Conservation (phyloP, 2,888 invertebrate species). For the Dryadula phaetusa region DNA sequence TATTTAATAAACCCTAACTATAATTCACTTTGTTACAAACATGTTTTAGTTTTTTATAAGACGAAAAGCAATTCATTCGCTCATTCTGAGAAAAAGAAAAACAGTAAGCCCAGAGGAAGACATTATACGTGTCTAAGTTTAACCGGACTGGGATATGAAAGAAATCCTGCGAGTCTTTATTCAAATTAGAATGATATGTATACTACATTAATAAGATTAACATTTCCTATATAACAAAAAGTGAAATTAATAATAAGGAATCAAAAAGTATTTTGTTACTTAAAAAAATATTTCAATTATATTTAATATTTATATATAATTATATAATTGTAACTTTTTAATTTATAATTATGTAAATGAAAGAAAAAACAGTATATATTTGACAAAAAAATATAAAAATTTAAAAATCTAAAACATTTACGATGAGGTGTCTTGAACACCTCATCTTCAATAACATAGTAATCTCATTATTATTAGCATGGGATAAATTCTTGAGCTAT, state of each 20-base stretch:
- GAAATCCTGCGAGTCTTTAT: conserved; percentile 23
- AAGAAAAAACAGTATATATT: too few relatives aligned
- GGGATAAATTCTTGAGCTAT: background rate
- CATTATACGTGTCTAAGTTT: conserved; percentile 28
- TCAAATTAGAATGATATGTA: conserved; percentile 53
- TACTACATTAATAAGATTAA: conserved; percentile 70
- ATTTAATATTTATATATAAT: too few relatives aligned
- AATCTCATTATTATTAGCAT: conserved; percentile 16
- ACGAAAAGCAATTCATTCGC: background rate
- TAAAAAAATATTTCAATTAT: too few relatives aligned
- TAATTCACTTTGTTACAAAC: background rate
- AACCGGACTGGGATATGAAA: conserved; percentile 30
- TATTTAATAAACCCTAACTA: background rate
- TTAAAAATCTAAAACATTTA: background rate
- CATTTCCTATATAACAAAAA: conserved; percentile 67
- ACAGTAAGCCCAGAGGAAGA: conserved; percentile 22
- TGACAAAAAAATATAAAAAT: background rate
- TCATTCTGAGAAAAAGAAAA: conserved; percentile 21
- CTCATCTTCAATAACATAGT: background rate
- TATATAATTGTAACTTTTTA: too few relatives aligned
- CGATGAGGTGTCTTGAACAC: too few relatives aligned
- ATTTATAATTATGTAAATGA: too few relatives aligned
- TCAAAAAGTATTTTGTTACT: background rate
- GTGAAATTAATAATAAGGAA: conserved; percentile 27
- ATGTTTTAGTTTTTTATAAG: background rate